Percentiles rank a stretch among this genome's conserved stretches.
These are phyloP conservation scores for Teleogryllus occipitalis DNA, from an alignment of 1,140 invertebrate species.

Conservation along the genomic window DNA sequence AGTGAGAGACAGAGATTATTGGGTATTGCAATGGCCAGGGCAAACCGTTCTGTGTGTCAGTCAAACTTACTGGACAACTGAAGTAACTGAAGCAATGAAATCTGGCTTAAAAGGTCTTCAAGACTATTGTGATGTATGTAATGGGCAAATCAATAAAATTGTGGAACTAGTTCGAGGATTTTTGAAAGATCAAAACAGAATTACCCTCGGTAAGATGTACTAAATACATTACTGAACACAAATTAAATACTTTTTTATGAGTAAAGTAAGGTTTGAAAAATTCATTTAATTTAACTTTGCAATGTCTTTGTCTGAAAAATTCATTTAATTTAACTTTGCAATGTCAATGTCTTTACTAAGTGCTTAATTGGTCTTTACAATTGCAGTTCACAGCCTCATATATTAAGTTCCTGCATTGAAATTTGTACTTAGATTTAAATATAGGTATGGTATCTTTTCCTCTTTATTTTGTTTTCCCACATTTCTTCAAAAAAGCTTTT, in stretches of 20 bases:
- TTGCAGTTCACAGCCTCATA: not conserved
- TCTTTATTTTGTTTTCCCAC: not conserved
- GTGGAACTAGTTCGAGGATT: conserved; percentile 80
- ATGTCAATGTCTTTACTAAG: not conserved
- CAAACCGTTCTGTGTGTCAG: conserved; percentile 82
- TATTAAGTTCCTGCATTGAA: not conserved
- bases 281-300: no score
- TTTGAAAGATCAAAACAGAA: conserved; percentile 79
- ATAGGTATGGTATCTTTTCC: not conserved
- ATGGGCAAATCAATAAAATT: conserved; percentile 70
- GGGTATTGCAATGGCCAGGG: conserved; percentile 84
- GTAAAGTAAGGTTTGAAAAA: no score
- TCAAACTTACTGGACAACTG: conserved; percentile 80
- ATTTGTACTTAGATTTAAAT: not conserved
- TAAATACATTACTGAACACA: no score
- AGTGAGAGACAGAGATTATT: conserved; percentile 54
- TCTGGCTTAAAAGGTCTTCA: conserved; percentile 43
- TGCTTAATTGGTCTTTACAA: not conserved
- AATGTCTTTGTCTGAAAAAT: not conserved
- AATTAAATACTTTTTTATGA: no score
- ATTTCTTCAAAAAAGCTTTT: not conserved
- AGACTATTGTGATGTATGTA: conserved; percentile 49
- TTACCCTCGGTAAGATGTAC: conserved; percentile 63
- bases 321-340: no score
- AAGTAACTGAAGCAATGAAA: conserved; percentile 65